A percentile compares a stretch with the other conserved stretches of the same genome.
Evolutionary conservation across 2,113 vertebrate genomes (phyloP).

Genomic region (Odontophorus gujanensis): DNA sequence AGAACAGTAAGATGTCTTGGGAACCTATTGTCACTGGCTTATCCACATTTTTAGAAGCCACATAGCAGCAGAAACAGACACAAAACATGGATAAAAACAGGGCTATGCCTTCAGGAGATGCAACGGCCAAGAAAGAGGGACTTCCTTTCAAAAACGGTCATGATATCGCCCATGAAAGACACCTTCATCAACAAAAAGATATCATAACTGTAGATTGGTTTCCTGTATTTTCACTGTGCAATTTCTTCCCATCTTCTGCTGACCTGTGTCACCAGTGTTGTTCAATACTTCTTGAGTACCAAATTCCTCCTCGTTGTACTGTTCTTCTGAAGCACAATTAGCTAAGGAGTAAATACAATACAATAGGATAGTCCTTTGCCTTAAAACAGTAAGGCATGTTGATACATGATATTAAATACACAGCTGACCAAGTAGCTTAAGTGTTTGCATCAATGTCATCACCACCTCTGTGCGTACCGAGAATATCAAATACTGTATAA

Average conservation of each 20-base stretch:
- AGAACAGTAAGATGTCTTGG: neutral
- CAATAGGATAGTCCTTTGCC: neutral
- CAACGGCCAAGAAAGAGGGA: neutral
- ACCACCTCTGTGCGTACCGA: neutral
- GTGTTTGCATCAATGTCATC: conserved; percentile 19
- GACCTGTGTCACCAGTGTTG: neutral
- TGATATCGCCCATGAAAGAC: neutral
- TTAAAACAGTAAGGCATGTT: neutral
- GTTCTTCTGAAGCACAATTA: neutral
- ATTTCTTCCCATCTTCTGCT: neutral
- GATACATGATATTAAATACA: neutral
- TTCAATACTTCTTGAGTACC: neutral
- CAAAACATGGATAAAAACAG: neutral
- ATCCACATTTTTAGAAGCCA: neutral
- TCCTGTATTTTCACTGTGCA: neutral
- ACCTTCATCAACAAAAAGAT: neutral
- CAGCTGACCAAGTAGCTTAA: neutral
- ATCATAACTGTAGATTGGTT: neutral
- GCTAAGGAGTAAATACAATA: neutral
- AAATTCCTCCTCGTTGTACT: neutral
- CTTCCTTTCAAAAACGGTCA: neutral
- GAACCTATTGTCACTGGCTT: neutral
- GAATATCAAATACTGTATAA: conserved; percentile 17
- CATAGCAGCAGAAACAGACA: neutral
- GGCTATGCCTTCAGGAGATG: too few relatives aligned